phyloP scores from a whole-genome alignment of 2,888 invertebrate genomes.

The Rhogogaster chlorosoma region DNA sequence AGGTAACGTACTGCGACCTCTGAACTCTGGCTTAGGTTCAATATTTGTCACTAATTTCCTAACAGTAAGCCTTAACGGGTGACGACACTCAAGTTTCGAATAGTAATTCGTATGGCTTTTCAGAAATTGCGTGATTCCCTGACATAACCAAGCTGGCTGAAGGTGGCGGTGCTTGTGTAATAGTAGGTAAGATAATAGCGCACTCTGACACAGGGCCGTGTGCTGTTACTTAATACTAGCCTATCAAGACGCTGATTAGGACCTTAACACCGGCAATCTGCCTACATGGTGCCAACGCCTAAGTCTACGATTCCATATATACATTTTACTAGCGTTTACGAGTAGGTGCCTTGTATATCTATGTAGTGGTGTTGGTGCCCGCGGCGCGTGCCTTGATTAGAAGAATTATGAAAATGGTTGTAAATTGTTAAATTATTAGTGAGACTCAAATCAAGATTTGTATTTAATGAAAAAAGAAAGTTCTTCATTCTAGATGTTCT shows the following conservation, averaged over 20 bases:
- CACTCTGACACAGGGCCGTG: slow-evolving; percentile 63
- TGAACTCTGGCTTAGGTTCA: neutral
- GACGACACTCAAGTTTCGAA: slow-evolving; percentile 5
- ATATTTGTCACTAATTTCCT: neutral
- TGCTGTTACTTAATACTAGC: slow-evolving; percentile 68
- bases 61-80: neutral
- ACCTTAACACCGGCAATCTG: slow-evolving; percentile 70
- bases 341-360: neutral
- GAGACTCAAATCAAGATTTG: slow-evolving; percentile 34
- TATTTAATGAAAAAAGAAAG: slow-evolving; percentile 32
- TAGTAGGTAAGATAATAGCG: slow-evolving; percentile 71
- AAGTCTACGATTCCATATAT: slow-evolving; percentile 39
- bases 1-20: neutral
- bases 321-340: slow-evolving; percentile 28
- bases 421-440: slow-evolving; percentile 65
- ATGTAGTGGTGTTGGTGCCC: neutral
- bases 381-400: slow-evolving; percentile 65
- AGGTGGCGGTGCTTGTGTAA: slow-evolving; percentile 69
- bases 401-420: slow-evolving; percentile 65
- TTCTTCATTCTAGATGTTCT: slow-evolving; percentile 25
- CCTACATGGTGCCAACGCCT: slow-evolving; percentile 54
- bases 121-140: slow-evolving; percentile 68
- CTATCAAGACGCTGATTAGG: slow-evolving; percentile 73
- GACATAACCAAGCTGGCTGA: slow-evolving; percentile 69
- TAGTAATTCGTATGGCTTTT: slow-evolving; percentile 38